phyloP scores from a whole-genome alignment of 64 coral and sea anemone genomes.

The Pocillopora verrucosa region DNA sequence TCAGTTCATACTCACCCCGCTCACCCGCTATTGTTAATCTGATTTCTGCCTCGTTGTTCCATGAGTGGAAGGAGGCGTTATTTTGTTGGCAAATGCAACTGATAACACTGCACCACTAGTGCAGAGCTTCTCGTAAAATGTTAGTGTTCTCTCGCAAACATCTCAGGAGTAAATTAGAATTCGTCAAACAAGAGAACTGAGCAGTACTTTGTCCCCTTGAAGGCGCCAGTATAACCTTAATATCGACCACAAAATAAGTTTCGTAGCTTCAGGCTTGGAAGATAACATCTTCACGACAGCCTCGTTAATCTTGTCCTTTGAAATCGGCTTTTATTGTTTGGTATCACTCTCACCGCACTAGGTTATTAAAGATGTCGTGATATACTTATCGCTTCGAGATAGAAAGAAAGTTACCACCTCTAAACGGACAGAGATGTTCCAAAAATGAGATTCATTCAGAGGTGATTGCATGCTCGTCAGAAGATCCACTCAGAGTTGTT shows the following conservation, averaged over 20 bases:
- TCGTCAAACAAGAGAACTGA: not conserved
- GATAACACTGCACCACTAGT: not conserved
- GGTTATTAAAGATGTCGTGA: constrained; percentile 3
- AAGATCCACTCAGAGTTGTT: not conserved
- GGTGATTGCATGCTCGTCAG: not conserved
- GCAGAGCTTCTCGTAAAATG: not conserved
- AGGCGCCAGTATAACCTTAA: not conserved
- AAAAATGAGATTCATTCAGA: not conserved
- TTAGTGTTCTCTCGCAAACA: not conserved
- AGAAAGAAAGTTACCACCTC: not conserved
- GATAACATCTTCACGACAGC: constrained; percentile 8
- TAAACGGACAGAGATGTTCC: not conserved
- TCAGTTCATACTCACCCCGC: too few species aligned
- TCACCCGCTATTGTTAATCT: too few species aligned
- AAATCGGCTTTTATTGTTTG: constrained; percentile 34
- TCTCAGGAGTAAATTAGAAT: not conserved
- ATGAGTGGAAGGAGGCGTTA: not conserved
- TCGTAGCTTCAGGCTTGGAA: constrained; percentile 17
- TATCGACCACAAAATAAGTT: not conserved
- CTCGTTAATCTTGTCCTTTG: constrained; percentile 10
- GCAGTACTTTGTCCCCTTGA: not conserved
- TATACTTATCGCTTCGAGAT: not conserved
- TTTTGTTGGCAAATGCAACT: not conserved
- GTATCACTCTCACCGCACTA: not conserved
- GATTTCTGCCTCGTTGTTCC: too few species aligned